Percentiles rank a stretch among this genome's conserved stretches.
Conservation (phyloP, 2,888 invertebrate genomes). For the Leptothorax acervorum region DNA sequence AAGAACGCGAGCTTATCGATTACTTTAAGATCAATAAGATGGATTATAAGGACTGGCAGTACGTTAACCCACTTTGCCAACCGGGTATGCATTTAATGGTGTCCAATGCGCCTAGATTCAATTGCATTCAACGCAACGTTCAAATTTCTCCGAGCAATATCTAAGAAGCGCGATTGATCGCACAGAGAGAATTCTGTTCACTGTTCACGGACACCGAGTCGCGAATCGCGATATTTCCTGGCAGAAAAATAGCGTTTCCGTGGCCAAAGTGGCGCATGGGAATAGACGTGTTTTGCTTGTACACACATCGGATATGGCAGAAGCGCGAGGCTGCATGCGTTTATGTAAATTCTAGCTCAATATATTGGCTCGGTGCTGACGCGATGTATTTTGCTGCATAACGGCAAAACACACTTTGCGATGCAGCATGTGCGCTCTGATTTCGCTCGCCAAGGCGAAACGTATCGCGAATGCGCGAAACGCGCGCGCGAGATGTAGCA, state of each 20-base stretch:
- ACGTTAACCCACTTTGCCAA: slow-evolving; percentile 54
- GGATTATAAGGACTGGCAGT: slow-evolving; percentile 53
- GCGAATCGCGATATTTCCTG: not conserved
- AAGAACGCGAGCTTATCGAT: slow-evolving; percentile 49
- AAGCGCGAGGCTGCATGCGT: slow-evolving; percentile 1
- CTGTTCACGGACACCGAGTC: slow-evolving; percentile 4
- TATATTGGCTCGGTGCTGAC: slow-evolving; percentile 29
- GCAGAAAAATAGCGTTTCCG: slow-evolving; percentile 26
- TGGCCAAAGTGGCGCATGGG: not conserved
- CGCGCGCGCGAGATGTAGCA: no score
- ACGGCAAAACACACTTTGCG: slow-evolving; percentile 19
- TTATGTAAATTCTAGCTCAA: slow-evolving; percentile 41
- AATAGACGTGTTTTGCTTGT: slow-evolving; percentile 26
- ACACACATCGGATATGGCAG: not conserved
- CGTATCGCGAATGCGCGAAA: not conserved
- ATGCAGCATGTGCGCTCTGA: slow-evolving; percentile 22
- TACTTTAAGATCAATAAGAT: slow-evolving; percentile 53
- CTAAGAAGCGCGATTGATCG: slow-evolving; percentile 2
- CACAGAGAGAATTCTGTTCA: not conserved
- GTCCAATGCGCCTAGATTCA: not conserved
- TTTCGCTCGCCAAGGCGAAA: not conserved
- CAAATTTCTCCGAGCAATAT: slow-evolving; percentile 2
- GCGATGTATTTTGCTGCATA: not conserved
- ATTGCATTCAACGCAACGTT: not conserved
- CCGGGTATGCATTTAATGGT: not conserved